Evolutionary conservation across 2,113 vertebrate genomes (phyloP).

Genomic region (Pogona vitticeps): DNA sequence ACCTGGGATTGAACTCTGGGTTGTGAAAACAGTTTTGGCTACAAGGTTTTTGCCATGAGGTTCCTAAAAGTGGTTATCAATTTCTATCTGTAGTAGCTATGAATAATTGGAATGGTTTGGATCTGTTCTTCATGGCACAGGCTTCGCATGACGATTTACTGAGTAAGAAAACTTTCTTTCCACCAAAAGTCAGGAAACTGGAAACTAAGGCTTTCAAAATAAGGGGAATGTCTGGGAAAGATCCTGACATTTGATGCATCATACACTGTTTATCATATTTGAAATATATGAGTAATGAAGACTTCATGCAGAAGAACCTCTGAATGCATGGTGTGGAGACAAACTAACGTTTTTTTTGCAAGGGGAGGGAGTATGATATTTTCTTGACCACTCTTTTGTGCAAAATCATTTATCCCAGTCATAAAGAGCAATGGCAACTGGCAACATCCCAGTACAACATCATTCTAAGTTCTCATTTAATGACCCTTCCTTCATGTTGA

Average conservation of each 20-base stretch:
- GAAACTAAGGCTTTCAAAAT: constrained; percentile 35
- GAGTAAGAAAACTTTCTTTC: constrained; percentile 50
- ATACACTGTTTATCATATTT: constrained; percentile 52
- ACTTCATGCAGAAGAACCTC: constrained; percentile 57
- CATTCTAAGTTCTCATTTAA: constrained; percentile 44
- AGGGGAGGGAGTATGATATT: constrained; percentile 46
- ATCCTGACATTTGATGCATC: constrained; percentile 42
- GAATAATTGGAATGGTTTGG: too few species aligned
- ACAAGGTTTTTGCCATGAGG: too few species aligned
- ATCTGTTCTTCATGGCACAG: constrained; percentile 37
- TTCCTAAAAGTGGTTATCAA: too few species aligned
- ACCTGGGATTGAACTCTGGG: too few species aligned
- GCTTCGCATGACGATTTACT: constrained; percentile 53
- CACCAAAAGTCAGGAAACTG: constrained; percentile 58
- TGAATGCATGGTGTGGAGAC: constrained; percentile 61
- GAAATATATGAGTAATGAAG: constrained; percentile 70
- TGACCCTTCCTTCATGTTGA: constrained; percentile 68
- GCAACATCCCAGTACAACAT: constrained; percentile 65
- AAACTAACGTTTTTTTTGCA: constrained; percentile 39
- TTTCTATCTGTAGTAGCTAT: too few species aligned
- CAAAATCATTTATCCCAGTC: constrained; percentile 60
- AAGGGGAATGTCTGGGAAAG: constrained; percentile 25
- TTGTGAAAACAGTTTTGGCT: too few species aligned
- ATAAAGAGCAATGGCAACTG: constrained; percentile 56
- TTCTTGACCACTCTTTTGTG: constrained; percentile 61